Evolutionary conservation across 2,888 invertebrate genomes (phyloP), one percentile per base, ranked within the genome.

Genomic region (Notodonta dromedarius): DNA sequence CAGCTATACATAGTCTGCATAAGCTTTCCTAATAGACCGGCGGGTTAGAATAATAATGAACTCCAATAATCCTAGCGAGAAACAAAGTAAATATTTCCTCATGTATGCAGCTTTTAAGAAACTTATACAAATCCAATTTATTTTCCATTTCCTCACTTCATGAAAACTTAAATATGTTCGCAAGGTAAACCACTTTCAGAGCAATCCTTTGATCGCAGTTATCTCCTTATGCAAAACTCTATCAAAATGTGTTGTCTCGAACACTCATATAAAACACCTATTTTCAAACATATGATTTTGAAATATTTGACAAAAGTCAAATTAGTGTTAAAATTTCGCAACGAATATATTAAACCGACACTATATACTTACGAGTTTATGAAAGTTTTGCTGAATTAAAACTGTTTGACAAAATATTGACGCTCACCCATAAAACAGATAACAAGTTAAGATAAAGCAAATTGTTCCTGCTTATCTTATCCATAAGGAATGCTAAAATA

Each of bases 81-180:
- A 84, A 89, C 87, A 88, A 89, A 89, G 88, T 90, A 90, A 90
- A 91, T 84, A 89, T 85, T 83, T 83, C 79, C 82, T 76, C 79
- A 77, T 66, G 67, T 75, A 64, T 76, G 82, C 84, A 74, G 84
- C 85, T 89, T 78, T 86, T 89, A 90, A 90, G 92, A 91, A 90
- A 91, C 84, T 91, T 88, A 88, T 88, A 88, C 87, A 89, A 90
- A 93, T 90, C 85, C 88, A 93, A 93, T 93, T 93, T 93, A 93
- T 93, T 91, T 93, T 88, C 93, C 91, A 93, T 93, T 93, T 91
- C 89, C 92, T 82, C 89, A 93, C 90, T 91, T 90, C 90, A 89
- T 92, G 91, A 90, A 91, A 93, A 92, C 91, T 93, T 93, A 93
- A 93, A 93, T 90, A 91, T 91, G 91, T 83, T 91, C 84, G 84